These are phyloP conservation scores for Callyntrura sp. DNA, from an alignment of 2,888 invertebrate genomes.

Conservation along the genomic window DNA sequence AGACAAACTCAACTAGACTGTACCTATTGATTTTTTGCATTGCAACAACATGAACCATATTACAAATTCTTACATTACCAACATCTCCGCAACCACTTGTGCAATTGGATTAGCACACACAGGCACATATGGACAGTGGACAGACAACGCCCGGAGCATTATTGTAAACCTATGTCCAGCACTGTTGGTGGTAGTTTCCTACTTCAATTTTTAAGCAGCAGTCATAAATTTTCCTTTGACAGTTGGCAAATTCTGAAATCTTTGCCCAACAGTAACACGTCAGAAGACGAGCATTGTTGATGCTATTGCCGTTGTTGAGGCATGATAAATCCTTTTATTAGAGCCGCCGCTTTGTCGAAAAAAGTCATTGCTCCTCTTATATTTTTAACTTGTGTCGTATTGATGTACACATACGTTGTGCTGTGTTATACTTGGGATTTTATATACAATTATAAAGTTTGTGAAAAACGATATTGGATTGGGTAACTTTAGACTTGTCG, in stretches of 20 bases:
- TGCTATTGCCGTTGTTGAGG: too few relatives aligned
- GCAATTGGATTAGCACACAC: background rate
- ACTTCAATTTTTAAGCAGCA: background rate
- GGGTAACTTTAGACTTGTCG: too few relatives aligned
- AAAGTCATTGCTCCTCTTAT: conserved; percentile 1
- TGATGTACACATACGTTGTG: too few relatives aligned
- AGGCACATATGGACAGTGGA: background rate
- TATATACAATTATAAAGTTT: too few relatives aligned
- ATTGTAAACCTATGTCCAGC: conserved; percentile 14
- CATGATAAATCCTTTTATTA: background rate
- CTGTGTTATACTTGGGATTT: too few relatives aligned
- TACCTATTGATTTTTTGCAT: background rate
- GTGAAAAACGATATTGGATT: too few relatives aligned
- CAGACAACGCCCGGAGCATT: background rate
- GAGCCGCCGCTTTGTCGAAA: background rate
- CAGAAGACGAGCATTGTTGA: background rate
- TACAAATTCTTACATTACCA: background rate
- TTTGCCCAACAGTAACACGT: background rate
- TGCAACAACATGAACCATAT: background rate
- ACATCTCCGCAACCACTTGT: background rate
- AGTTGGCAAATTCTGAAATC: background rate
- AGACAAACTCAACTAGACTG: background rate
- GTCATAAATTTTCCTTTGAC: conserved; percentile 4
- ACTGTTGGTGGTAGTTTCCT: background rate
- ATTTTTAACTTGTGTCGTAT: too few relatives aligned